These are phyloP conservation scores for Tetramorium parvispinum DNA, from an alignment of 1,140 invertebrate species.

Conservation along the genomic window DNA sequence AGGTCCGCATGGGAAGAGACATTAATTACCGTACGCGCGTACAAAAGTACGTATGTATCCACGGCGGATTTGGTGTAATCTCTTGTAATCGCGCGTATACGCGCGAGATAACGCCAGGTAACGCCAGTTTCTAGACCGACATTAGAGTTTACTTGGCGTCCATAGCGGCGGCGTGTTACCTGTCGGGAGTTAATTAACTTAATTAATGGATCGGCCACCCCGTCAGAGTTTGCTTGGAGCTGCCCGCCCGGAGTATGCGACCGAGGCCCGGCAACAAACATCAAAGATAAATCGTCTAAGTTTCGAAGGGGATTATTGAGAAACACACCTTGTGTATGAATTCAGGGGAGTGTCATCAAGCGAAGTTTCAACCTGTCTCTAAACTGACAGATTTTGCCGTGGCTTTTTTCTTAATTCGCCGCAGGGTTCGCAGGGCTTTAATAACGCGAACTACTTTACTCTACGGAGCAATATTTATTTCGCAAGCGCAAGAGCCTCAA, in stretches of 20 bases:
- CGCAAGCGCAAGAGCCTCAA: not conserved
- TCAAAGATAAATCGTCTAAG: slow-evolving; percentile 79
- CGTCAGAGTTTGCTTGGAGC: slow-evolving; percentile 72
- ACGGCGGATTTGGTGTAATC: slow-evolving; percentile 34
- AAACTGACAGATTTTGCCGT: not conserved
- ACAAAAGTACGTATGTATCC: slow-evolving; percentile 37
- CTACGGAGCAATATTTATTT: slow-evolving; percentile 12
- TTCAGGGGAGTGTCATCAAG: slow-evolving; percentile 35
- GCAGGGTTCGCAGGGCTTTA: not conserved
- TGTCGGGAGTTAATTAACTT: slow-evolving; percentile 79
- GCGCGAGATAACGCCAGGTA: slow-evolving; percentile 54
- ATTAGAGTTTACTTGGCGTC: slow-evolving; percentile 76
- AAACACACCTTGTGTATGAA: slow-evolving; percentile 61
- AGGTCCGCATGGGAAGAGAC: not conserved
- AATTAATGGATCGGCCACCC: slow-evolving; percentile 79
- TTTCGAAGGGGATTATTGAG: slow-evolving; percentile 67
- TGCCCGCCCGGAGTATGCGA: slow-evolving; percentile 46
- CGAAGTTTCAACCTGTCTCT: slow-evolving; percentile 55
- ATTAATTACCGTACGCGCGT: slow-evolving; percentile 40
- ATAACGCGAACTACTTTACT: slow-evolving; percentile 1
- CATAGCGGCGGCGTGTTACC: slow-evolving; percentile 75
- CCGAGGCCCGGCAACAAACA: slow-evolving; percentile 67
- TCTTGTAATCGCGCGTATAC: slow-evolving; percentile 61
- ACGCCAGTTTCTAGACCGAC: slow-evolving; percentile 64
- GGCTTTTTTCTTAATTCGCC: not conserved